Conservation (phyloP, 2,797 vertebrate species). For the Diglossa cyanea region DNA sequence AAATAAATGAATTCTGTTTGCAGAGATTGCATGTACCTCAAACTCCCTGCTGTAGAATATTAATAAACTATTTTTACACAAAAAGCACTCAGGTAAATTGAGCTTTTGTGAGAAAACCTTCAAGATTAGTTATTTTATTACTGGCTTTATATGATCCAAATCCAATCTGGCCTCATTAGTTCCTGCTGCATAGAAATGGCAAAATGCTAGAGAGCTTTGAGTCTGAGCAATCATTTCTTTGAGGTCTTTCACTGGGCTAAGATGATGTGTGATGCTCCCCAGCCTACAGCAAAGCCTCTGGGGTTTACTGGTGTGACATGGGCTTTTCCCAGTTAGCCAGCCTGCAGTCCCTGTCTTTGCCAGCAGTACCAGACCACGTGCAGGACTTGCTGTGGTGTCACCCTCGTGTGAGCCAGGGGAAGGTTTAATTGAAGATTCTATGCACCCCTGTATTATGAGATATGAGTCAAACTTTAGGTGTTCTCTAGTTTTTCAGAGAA, state of each 20-base stretch:
- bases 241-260: neutral
- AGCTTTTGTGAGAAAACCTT: neutral
- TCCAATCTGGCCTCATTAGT: neutral
- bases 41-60: neutral
- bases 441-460: neutral
- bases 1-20: neutral
- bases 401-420: neutral
- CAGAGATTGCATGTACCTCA: neutral
- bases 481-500: neutral
- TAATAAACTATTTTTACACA: neutral
- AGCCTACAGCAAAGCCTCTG: neutral
- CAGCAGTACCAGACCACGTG: rapidly evolving
- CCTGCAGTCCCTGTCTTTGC: neutral
- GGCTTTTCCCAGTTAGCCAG: neutral
- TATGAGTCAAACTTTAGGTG: neutral
- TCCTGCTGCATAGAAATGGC: neutral
- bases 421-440: neutral
- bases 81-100: neutral
- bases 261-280: neutral
- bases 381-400: neutral
- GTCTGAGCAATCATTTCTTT: neutral
- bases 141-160: neutral
- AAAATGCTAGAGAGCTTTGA: neutral
- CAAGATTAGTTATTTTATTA: neutral
- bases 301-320: neutral